Conservation (phyloP, 1,140 invertebrate species). For the Heliothis virescens region DNA sequence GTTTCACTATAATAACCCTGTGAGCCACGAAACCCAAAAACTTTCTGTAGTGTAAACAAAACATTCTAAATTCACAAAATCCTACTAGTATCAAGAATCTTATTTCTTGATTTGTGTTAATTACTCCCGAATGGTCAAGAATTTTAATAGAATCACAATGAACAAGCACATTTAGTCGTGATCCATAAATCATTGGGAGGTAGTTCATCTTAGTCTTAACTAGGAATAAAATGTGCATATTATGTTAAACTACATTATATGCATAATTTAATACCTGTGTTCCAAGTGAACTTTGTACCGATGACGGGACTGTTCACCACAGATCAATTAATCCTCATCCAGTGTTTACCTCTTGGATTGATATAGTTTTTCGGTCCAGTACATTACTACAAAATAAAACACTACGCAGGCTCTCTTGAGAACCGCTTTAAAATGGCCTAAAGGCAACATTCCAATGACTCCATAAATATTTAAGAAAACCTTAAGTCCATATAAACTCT, state of each 20-base stretch:
- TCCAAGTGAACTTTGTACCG: constrained; percentile 32
- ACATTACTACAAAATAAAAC: background rate
- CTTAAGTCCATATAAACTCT: constrained; percentile 29
- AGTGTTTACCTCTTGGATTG: background rate
- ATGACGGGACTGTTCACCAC: background rate
- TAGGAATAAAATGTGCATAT: constrained; percentile 32
- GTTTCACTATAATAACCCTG: too few species aligned
- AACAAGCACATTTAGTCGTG: constrained; percentile 27
- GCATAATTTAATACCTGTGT: constrained; percentile 23
- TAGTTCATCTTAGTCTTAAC: constrained; percentile 33
- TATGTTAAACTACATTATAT: constrained; percentile 2
- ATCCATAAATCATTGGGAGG: constrained; percentile 11
- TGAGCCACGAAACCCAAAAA: too few species aligned
- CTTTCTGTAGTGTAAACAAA: too few species aligned
- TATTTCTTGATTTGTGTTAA: too few species aligned
- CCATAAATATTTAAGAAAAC: constrained; percentile 30
- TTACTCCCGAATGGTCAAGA: background rate
- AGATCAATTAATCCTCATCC: background rate
- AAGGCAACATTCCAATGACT: constrained; percentile 21
- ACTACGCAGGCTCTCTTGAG: background rate
- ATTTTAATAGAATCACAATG: constrained; percentile 25
- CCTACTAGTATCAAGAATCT: too few species aligned
- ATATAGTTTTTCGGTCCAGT: background rate
- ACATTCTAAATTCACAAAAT: too few species aligned
- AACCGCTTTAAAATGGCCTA: background rate